These are phyloP conservation scores for Drosophila busckii DNA, from an alignment of 1,140 invertebrate genomes.

Conservation along the genomic window DNA sequence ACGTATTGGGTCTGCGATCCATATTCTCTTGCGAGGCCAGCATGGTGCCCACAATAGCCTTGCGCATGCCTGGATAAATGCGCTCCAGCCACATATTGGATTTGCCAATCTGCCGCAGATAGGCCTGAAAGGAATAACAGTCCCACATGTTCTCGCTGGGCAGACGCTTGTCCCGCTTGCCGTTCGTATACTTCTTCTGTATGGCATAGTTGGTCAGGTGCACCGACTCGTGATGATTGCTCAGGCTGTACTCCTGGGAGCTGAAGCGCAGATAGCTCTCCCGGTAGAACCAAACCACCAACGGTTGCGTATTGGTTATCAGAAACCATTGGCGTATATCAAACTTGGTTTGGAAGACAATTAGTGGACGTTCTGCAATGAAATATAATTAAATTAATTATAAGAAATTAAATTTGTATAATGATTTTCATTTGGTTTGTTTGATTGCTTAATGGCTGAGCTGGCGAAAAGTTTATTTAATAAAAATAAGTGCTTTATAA, in stretches of 20 bases:
- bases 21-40: constrained; percentile 91
- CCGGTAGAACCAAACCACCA: constrained; percentile 88
- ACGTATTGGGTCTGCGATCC: constrained; percentile 92
- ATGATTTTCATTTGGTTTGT: too few species aligned
- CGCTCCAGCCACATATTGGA: constrained; percentile 87
- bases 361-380: constrained; percentile 86
- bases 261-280: constrained; percentile 96
- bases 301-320: constrained; percentile 84
- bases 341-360: constrained; percentile 95
- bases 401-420: too few species aligned
- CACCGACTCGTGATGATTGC: constrained; percentile 95
- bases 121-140: constrained; percentile 87
- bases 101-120: constrained; percentile 86
- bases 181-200: constrained; percentile 93
- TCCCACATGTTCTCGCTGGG: constrained; percentile 94
- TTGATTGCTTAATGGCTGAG: too few species aligned
- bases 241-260: constrained; percentile 92
- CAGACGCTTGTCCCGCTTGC: constrained; percentile 84
- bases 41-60: constrained; percentile 91
- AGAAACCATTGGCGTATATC: constrained; percentile 97
- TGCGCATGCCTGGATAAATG: constrained; percentile 94
- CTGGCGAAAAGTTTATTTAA: too few species aligned
- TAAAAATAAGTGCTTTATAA: too few species aligned
- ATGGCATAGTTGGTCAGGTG: constrained; percentile 97
- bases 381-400: neutral